A percentile compares a stretch with the other conserved stretches of the same genome.
Conservation (phyloP, 2,888 invertebrate species). For the Caenorhabditis plicata region DNA sequence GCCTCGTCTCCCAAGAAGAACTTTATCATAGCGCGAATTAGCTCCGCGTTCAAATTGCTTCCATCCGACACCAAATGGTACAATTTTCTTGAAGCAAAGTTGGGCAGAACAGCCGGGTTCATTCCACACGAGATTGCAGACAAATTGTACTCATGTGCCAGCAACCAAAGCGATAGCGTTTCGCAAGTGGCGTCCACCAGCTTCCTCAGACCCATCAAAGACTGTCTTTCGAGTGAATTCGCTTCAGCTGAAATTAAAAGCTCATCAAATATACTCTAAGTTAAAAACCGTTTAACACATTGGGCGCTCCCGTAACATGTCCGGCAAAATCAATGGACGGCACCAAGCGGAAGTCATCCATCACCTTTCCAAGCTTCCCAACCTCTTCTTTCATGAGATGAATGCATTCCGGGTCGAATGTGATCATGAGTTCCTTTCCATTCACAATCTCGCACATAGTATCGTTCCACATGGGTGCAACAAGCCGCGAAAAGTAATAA, state of each 20-base stretch:
- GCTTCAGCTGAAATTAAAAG: slow-evolving; percentile 51
- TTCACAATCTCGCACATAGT: slow-evolving; percentile 26
- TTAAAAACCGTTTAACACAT: slow-evolving; percentile 9
- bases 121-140: slow-evolving; percentile 69
- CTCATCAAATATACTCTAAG: neutral
- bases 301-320: slow-evolving; percentile 10
- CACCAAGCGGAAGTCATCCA: slow-evolving; percentile 52
- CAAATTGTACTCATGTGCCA: slow-evolving; percentile 87
- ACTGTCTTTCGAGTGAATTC: slow-evolving; percentile 50
- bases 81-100: slow-evolving; percentile 31
- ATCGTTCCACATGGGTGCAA: slow-evolving; percentile 81
- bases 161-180: slow-evolving; percentile 87
- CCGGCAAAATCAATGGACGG: slow-evolving; percentile 35
- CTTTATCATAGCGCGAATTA: slow-evolving; percentile 49
- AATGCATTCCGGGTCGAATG: slow-evolving; percentile 14
- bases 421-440: slow-evolving; percentile 23
- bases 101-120: slow-evolving; percentile 26
- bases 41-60: slow-evolving; percentile 33
- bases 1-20: slow-evolving; percentile 91
- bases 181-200: slow-evolving; percentile 76
- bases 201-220: slow-evolving; percentile 66
- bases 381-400: slow-evolving; percentile 21
- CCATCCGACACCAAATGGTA: slow-evolving; percentile 43
- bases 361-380: slow-evolving; percentile 25
- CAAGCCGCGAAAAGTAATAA: slow-evolving; percentile 82